Evolutionary conservation across 2,888 invertebrate genomes (phyloP), one percentile per base, ranked within the genome.

Genomic region (Zeuzera pyrina): DNA sequence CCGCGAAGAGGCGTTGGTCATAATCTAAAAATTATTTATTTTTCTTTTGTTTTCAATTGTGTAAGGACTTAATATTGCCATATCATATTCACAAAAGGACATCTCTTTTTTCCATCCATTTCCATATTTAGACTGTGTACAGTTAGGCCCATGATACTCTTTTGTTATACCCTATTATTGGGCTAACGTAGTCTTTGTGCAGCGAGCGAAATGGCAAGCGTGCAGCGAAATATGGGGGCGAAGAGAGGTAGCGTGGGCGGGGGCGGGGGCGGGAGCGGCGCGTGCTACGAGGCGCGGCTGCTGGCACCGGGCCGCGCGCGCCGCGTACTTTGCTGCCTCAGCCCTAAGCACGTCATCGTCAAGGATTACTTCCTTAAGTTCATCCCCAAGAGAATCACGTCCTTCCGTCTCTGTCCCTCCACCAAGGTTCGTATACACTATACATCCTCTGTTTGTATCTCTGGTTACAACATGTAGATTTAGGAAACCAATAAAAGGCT

Each of bases 331-430:
- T 93, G 94, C 72, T 95, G 93, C 69, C 91, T 97, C 55, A 95
- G 94, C 34, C 93, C 95, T 30, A 94, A 95, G 73, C 96, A 87
- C 63, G 86, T 97, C 47, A 94, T 93, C 35, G 88, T 97, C 57
- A 96, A 96, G 79, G 97, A 97, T 81, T 93, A 94, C 85, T 88
- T 96, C 49, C 85, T 97, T 51, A 95, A 94, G 79, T 92, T 97
- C 67, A 94, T 97, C 58, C 96, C 95, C 32, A 96, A 95, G 77
- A 86, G 95, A 52, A 87, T 97, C 50, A 93, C 92, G 37, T 94
- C 95, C 21, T 97, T 95, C 79, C 87, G 97, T 21, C 86, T 97
- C 33, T 96, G 96, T 65, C 97, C 97, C 12, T 95, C 95, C 39
- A 97, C 97, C 31, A 97, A 96, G 87, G 93, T 94, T 61, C 35